Base-by-base conservation (phyloP, 2,888 invertebrate genomes). In the Amiota minor region DNA sequence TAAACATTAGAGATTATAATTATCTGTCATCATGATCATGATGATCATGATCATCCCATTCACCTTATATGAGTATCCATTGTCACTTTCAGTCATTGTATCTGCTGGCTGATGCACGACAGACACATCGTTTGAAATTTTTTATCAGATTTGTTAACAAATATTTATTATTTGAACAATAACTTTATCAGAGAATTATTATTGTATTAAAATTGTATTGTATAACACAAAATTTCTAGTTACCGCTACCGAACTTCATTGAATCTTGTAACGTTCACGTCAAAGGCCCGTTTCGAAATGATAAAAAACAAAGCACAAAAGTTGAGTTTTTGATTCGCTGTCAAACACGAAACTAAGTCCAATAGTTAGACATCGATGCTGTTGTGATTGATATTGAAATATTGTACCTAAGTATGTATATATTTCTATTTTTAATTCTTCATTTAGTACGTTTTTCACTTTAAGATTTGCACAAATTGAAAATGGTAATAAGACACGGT, bases 111-210 rank as follows among this genome's bases (percentile, higher is more conserved):
- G 20, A 20, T 11, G 59, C 59, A 59, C n/a, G 16, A 59, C 23
- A 35, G 59, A 18, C 59, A 59, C 59, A 59, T 59, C 20, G 20
- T 59, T 16, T 59, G 11, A 8, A 35, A 35, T 35, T 11, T 59
- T 59, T 59, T 59, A 59, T 59, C 59, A 20, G 59, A 59, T 59
- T 59, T 59, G 18, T 20, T 59, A 59, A 59, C 59, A 59, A 59
- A 59, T 59, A 59, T 59, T 59, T 59, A 20, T 18, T 59, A 59
- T 20, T 59, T 59, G 59, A 20, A 35, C 35, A 35, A 6, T 35
- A 35, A 35, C 35, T 35, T 35, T 35, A 35, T 35, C 35, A 35
- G 35, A 8, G 35, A 35, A 35, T 35, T 23, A 3, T 23, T 23
- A 23, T 23, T 23, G 3, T 23, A 23, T n/a, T n/a, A n/a, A n/a